Evolutionary conservation across 2,888 invertebrate species (phyloP).

Genomic region (Macaria notata): DNA sequence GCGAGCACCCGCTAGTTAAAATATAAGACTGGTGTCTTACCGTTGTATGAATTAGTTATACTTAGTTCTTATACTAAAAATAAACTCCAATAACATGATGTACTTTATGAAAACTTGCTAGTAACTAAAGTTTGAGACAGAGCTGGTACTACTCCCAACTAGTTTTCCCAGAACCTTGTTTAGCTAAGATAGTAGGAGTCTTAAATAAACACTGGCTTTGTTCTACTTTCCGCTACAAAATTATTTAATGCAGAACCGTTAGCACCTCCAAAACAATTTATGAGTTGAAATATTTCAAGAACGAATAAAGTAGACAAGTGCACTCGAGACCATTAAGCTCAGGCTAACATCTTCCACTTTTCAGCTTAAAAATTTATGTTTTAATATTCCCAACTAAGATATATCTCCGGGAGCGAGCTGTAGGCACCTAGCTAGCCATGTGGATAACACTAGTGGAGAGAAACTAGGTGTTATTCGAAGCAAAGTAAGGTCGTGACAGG

Average conservation of each 20-base stretch:
- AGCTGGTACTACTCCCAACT: too few relatives aligned
- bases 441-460: conserved; percentile 28
- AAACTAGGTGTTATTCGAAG: conserved; percentile 46
- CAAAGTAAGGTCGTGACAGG: conserved; percentile 56
- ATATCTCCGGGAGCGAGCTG: conserved; percentile 23
- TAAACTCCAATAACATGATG: too few relatives aligned
- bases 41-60: too few relatives aligned
- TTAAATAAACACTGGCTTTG: too few relatives aligned
- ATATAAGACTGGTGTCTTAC: too few relatives aligned
- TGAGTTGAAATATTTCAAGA: conserved; percentile 23
- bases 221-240: too few relatives aligned
- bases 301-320: conserved; percentile 34
- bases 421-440: conserved; percentile 4
- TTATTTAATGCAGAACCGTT: conserved; percentile 1
- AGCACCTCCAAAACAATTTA: conserved; percentile 21
- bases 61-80: too few relatives aligned
- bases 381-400: conserved; percentile 40
- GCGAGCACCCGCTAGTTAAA: too few relatives aligned
- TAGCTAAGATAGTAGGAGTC: too few relatives aligned
- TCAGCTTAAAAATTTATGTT: conserved; percentile 38
- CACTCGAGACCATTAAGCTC: conserved; percentile 45
- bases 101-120: too few relatives aligned
- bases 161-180: too few relatives aligned
- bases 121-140: too few relatives aligned
- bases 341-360: conserved; percentile 39